A percentile compares a stretch with the other conserved stretches of the same genome.
Conservation (phyloP, 1,140 invertebrate genomes). For the Cecropterus lyciades region DNA sequence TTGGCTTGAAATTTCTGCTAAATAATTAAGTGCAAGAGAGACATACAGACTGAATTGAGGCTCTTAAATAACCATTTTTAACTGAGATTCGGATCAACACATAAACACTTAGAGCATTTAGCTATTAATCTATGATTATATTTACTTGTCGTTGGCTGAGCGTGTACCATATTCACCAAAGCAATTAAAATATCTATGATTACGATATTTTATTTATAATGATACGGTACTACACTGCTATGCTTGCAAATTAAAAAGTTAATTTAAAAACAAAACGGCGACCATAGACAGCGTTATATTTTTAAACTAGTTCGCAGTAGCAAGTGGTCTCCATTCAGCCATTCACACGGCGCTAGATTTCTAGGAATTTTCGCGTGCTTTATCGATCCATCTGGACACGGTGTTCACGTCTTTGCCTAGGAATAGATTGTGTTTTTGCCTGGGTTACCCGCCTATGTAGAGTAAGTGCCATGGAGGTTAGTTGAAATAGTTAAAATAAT, state of each 20-base stretch:
- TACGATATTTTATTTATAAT: background rate
- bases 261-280: conserved; percentile 6
- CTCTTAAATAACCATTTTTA: no score
- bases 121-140: no score
- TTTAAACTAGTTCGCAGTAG: conserved; percentile 24
- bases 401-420: conserved; percentile 13
- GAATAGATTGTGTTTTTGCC: background rate
- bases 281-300: conserved; percentile 17
- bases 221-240: background rate
- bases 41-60: no score
- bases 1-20: no score
- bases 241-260: background rate
- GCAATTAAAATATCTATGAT: background rate
- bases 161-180: no score
- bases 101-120: no score
- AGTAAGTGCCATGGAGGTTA: no score
- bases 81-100: no score
- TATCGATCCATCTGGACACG: conserved; percentile 40
- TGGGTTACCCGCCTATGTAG: background rate
- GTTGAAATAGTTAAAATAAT: no score
- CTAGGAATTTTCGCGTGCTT: conserved; percentile 45
- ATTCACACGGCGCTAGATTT: conserved; percentile 42
- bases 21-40: no score
- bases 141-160: no score
- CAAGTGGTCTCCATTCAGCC: conserved; percentile 32